A percentile compares a stretch with the other conserved stretches of the same genome.
Conservation (phyloP, 2,888 invertebrate species). For the Ephialtes manifestator region DNA sequence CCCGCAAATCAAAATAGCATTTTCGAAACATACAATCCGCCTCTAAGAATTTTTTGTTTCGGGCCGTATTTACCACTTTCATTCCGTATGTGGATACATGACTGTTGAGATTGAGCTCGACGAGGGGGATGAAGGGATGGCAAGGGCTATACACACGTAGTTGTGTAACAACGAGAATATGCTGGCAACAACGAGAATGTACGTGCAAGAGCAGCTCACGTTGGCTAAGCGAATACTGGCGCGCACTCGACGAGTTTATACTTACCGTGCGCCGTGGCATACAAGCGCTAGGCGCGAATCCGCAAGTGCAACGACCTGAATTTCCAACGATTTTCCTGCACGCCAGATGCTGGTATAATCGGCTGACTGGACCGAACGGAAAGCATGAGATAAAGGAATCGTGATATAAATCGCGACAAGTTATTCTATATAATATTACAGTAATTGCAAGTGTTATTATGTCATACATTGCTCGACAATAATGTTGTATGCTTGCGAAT, state of each 20-base stretch:
- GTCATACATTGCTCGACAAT: neutral
- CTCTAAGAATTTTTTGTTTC: neutral
- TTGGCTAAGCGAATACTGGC: constrained; percentile 26
- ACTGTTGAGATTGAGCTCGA: constrained; percentile 10
- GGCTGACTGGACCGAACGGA: constrained; percentile 19
- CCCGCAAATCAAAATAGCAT: neutral
- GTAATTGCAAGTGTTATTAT: neutral
- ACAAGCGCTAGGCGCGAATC: constrained; percentile 44
- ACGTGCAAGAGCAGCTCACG: constrained; percentile 38
- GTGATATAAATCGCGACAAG: constrained; percentile 48
- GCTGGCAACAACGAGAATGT: constrained; percentile 46
- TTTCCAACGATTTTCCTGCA: constrained; percentile 66
- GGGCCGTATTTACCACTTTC: neutral
- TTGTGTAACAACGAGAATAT: constrained; percentile 56
- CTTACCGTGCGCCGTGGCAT: constrained; percentile 15
- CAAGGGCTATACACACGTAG: constrained; percentile 38
- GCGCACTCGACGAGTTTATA: constrained; percentile 46
- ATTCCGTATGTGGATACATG: neutral
- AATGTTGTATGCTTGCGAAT: neutral
- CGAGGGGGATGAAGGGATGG: constrained; percentile 1
- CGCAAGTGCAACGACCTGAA: constrained; percentile 69
- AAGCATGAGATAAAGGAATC: constrained; percentile 50
- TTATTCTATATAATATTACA: constrained; percentile 38
- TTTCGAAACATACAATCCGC: neutral
- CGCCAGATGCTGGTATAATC: constrained; percentile 66